Evolutionary conservation across 2,888 invertebrate genomes (phyloP).

Genomic region (Nephrotoma flavescens): DNA sequence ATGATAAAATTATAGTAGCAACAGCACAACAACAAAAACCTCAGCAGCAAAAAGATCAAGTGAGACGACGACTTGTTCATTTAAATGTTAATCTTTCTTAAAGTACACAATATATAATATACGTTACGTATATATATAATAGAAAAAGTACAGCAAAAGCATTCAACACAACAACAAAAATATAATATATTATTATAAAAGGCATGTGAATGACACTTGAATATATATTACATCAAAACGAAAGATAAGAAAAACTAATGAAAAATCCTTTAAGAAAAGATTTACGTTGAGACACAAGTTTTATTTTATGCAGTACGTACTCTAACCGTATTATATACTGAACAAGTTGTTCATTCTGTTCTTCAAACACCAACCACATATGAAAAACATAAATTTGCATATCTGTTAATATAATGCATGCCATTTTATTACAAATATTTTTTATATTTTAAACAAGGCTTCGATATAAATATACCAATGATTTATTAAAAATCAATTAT

Average conservation of each 20-base stretch:
- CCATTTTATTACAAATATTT: too few species aligned
- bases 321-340: too few species aligned
- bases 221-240: background rate
- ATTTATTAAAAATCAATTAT: background rate
- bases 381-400: too few species aligned
- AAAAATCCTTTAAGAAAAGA: background rate
- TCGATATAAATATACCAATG: background rate
- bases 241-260: background rate
- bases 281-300: background rate
- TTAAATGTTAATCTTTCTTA: background rate
- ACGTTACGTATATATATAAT: background rate
- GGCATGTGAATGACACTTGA: background rate
- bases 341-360: too few species aligned
- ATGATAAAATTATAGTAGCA: background rate
- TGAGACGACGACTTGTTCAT: background rate
- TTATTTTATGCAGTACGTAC: background rate
- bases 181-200: background rate
- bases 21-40: background rate
- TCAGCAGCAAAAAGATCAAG: background rate
- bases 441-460: background rate
- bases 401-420: too few species aligned
- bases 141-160: background rate
- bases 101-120: background rate
- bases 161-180: background rate
- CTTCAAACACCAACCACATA: too few species aligned